Base-by-base conservation (phyloP, 2,113 vertebrate species). In the Ailuropoda melanoleuca region DNA sequence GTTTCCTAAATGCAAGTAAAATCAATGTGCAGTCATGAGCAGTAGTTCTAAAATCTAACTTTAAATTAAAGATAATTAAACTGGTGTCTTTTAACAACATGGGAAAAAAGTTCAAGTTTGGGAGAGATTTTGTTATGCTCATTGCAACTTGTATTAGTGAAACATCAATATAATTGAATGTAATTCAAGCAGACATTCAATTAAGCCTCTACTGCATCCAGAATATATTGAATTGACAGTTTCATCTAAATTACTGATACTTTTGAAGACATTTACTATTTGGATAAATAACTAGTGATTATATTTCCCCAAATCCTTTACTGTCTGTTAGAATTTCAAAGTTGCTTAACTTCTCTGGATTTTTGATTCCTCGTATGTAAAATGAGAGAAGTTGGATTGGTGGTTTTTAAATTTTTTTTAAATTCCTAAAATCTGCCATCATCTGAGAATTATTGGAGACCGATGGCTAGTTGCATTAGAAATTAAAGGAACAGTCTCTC, bases 61-160 rank as follows among this genome's bases (percentile, higher is more conserved):
- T 88, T 96, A 97, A 98, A 98, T 97, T 85, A 97, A 86, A 95
- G 26, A 90, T 96, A 96, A 96, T 97, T 97, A 96, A 98, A 96
- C 48, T 48, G 48, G 95, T 97, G 89, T 34, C 95, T 85, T 95
- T 98, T 97, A 98, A 97, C 97, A 98, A 98, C 34, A 62, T 96
- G 96, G 80, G 90, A 68, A 98, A 98, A 98, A 98, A 93, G 95
- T 97, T 93, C 93, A 98, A 95, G 50, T 91, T 97, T 93, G 31
- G n/a, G 58, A 81, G 88, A 96, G 53, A 98, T 97, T 98, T 98
- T 56, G 92, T 98, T 98, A 78, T 94, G 93, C 98, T 98, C 97
- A 95, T 97, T 68, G 75, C 56, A 98, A 97, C 93, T 97, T 24
- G 34, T 97, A 90, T 96, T 98, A 97, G 31, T 95, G 72, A 97